phyloP scores from a whole-genome alignment of 2,888 invertebrate genomes.

The Paralinhomoeus sp. region DNA sequence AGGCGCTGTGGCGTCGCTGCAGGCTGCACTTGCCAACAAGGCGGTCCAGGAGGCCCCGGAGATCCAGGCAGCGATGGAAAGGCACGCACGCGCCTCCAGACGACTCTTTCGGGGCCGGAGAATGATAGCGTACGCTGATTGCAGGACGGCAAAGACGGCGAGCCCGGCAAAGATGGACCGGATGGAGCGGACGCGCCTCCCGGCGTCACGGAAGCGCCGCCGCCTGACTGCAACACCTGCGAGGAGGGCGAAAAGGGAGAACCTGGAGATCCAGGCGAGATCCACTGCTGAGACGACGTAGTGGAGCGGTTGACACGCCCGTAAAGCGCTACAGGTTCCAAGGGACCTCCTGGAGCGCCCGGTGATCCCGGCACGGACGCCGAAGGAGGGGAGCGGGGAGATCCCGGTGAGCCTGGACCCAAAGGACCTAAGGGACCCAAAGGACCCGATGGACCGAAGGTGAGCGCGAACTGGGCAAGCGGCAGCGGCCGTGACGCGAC shows the following conservation, averaged over 20 bases:
- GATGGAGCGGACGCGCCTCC: background rate
- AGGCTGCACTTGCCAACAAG: constrained; percentile 6
- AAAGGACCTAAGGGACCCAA: constrained; percentile 9
- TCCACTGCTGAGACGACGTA: no score
- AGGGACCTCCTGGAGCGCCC: background rate
- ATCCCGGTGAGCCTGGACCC: constrained; percentile 14
- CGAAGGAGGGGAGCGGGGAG: constrained; percentile 10
- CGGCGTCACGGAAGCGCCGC: background rate
- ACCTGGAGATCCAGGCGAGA: no score
- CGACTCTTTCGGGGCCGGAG: no score
- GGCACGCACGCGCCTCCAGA: no score
- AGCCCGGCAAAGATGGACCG: background rate
- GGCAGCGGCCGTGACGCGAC: no score
- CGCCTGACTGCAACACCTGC: no score
- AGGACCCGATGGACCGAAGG: no score
- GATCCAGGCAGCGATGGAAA: background rate
- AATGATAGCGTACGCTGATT: no score
- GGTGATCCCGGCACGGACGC: background rate
- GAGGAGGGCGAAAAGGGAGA: no score
- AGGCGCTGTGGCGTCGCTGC: background rate
- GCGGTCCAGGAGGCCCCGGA: constrained; percentile 1
- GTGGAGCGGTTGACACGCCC: background rate
- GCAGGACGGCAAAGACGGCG: background rate
- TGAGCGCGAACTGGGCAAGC: no score
- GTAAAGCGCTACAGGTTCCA: background rate